Evolutionary conservation across 2,888 invertebrate genomes (phyloP).

Genomic region (Pristionchus maxplancki): DNA sequence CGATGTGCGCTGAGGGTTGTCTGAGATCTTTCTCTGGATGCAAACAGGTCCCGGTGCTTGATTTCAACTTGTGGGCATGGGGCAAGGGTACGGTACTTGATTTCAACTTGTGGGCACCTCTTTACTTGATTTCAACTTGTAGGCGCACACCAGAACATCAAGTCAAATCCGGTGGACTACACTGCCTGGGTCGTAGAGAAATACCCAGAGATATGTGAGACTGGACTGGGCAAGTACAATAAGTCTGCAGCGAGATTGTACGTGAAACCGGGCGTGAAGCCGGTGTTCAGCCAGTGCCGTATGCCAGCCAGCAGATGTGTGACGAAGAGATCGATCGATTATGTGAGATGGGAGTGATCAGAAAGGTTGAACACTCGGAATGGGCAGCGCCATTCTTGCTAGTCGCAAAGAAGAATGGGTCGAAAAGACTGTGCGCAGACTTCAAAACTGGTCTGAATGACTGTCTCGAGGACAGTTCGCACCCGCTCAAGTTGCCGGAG

Average conservation of each 20-base stretch:
- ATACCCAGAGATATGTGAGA: not conserved
- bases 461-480: not conserved
- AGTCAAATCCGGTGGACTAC: not conserved
- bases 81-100: too few species aligned
- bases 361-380: not conserved
- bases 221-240: constrained; percentile 9
- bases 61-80: too few species aligned
- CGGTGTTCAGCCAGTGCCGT: not conserved
- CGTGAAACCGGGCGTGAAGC: not conserved
- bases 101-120: too few species aligned
- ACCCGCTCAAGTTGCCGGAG: not conserved
- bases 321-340: not conserved
- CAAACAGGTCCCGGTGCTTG: too few species aligned
- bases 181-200: not conserved
- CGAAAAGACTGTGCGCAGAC: not conserved
- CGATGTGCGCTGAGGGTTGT: too few species aligned
- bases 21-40: too few species aligned
- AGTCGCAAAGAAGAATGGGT: constrained; percentile 1
- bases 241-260: not conserved
- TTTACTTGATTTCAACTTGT: too few species aligned
- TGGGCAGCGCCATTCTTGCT: constrained; percentile 26
- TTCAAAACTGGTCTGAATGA: not conserved
- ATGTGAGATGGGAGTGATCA: not conserved
- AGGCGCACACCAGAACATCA: not conserved
- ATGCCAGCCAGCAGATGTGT: constrained; percentile 18